Conservation (phyloP, 2,113 vertebrate genomes). For the Laticauda laticaudata region DNA sequence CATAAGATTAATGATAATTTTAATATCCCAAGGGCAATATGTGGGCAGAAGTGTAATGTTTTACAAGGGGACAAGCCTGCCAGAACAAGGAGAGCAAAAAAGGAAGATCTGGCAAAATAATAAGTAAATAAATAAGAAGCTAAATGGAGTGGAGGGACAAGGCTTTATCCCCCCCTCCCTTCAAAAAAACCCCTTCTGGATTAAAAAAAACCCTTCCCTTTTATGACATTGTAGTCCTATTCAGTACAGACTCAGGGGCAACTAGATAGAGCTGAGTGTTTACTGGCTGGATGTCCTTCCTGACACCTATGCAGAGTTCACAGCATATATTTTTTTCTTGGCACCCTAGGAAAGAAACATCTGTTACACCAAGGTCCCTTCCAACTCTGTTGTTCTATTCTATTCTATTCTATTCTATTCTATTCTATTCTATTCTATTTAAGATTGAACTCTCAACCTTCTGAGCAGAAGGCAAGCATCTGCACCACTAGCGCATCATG, state of each 20-base stretch:
- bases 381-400: too few species aligned
- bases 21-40: neutral
- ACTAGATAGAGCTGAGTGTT: neutral
- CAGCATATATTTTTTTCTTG: neutral
- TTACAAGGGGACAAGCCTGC: neutral
- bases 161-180: neutral
- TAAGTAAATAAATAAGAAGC: neutral
- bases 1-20: slow-evolving; percentile 8
- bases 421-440: neutral
- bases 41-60: neutral
- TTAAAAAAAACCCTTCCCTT: neutral
- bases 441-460: neutral
- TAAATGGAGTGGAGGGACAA: neutral
- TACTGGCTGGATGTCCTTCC: neutral
- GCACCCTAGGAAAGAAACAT: neutral
- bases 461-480: too few species aligned
- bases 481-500: neutral
- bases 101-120: neutral
- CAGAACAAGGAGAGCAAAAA: neutral
- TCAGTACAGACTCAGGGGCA: neutral
- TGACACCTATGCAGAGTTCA: neutral
- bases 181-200: neutral
- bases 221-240: neutral
- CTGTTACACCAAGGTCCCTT: too few species aligned
- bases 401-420: too few species aligned